Base-by-base conservation (phyloP, 2,888 invertebrate genomes). In the Sarcophaga variegata region DNA sequence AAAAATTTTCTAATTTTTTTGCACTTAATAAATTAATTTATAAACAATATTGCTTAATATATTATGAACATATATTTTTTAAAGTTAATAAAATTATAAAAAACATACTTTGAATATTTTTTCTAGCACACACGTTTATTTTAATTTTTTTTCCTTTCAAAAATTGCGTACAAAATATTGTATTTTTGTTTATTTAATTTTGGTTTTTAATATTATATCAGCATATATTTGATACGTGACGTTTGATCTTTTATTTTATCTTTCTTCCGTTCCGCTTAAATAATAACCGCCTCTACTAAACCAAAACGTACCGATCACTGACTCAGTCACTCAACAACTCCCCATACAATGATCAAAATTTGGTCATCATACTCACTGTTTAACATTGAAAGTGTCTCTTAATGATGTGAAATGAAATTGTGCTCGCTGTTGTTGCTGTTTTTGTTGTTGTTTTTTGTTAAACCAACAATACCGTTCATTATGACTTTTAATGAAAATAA, bases 321-420 rank as follows among this genome's bases (percentile, higher is more conserved):
- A 78, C 83, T 71, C 85, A 88, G 88, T 87, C 86, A 88, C 79
- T 87, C 70, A 85, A 84, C 88, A 87, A 89, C 88, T 89, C 87
- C 85, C 78, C 47, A 71, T 27, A 74, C 83, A 75, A 6, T 80
- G 80, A 64, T 49, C 75, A 83, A 71, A 75, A 74, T 80, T 77
- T 81, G 83, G 83, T 84, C 83, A 83, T 83, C 78, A 69, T 71
- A 80, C 78, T 85, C 78, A 76, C 14, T 72, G 75, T 11, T 14
- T 17, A 17, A 54, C 17, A 54, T 17, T 49, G 1, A 37, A 70
- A 84, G 80, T 72, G 79, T 12, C 79, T 83, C 77, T 83, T 86
- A 59, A 63, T 83, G 66, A 72, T 81, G 74, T 81, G 81, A 76
- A 85, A 70, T 66, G 47, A 47, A 70, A 49, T 78, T 27, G 0